Conservation (phyloP, 2,113 vertebrate genomes). For the Oenanthe oenanthe region DNA sequence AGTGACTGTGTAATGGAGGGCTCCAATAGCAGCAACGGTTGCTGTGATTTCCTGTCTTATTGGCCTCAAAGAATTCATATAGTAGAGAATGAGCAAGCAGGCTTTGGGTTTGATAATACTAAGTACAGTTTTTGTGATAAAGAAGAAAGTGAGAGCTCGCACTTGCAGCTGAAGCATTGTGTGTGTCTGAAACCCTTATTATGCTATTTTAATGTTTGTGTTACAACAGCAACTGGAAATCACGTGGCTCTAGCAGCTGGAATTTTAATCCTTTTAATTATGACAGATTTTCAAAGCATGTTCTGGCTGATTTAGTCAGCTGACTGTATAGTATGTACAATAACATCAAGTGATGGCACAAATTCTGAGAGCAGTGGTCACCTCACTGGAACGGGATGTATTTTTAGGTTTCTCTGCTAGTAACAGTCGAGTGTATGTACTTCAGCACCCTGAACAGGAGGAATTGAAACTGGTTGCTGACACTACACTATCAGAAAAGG, state of each 20-base stretch:
- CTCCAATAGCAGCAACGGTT: background rate
- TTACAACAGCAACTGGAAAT: conserved; percentile 64
- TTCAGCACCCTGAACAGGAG: conserved; percentile 29
- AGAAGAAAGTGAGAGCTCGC: background rate
- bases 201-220: conserved; percentile 57
- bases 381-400: conserved; percentile 71
- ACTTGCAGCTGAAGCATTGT: conserved; percentile 4
- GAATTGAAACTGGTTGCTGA: conserved; percentile 62
- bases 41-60: background rate
- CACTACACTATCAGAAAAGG: conserved; percentile 61
- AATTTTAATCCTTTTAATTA: conserved; percentile 72
- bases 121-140: background rate
- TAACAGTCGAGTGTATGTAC: conserved; percentile 67
- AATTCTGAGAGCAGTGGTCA: conserved; percentile 65
- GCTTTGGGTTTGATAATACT: background rate
- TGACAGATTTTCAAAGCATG: conserved; percentile 65
- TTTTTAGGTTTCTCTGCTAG: conserved; percentile 77
- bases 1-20: background rate
- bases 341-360: conserved; percentile 69
- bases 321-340: conserved; percentile 63
- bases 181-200: conserved; percentile 44
- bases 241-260: conserved; percentile 59
- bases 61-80: background rate
- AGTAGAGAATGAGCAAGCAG: background rate
- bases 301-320: conserved; percentile 64